Conservation (phyloP, 2,888 invertebrate species). For the Aspidiotus destructor region DNA sequence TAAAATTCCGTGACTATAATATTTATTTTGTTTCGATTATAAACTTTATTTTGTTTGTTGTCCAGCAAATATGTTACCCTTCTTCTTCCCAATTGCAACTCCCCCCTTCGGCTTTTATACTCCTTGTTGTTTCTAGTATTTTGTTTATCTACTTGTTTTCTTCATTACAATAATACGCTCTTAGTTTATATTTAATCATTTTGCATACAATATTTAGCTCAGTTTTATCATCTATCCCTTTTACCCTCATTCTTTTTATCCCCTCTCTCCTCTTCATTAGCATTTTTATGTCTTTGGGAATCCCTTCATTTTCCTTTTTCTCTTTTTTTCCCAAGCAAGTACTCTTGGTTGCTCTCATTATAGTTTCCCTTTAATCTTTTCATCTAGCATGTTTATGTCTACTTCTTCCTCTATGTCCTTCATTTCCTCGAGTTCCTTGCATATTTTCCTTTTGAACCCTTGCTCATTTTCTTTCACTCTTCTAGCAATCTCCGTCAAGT, state of each 20-base stretch:
- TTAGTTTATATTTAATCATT: constrained; percentile 1
- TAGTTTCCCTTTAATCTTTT: too few species aligned
- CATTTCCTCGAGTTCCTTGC: too few species aligned
- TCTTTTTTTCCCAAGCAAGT: neutral
- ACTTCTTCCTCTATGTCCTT: too few species aligned
- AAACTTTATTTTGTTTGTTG: neutral
- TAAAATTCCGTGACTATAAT: neutral
- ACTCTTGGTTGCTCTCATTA: neutral
- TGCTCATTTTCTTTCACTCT: too few species aligned
- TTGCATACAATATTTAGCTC: constrained; percentile 2
- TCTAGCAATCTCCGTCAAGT: too few species aligned
- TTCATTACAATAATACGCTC: neutral
- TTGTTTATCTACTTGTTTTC: neutral
- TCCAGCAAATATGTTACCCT: neutral
- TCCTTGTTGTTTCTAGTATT: neutral
- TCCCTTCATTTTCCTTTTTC: neutral
- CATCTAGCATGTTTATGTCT: too few species aligned
- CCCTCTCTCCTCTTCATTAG: neutral
- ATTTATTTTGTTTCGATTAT: neutral
- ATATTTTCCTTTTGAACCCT: too few species aligned
- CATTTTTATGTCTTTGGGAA: neutral
- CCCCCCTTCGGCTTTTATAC: neutral
- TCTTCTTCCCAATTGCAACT: neutral
- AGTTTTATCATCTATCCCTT: constrained; percentile 7
- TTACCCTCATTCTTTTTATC: neutral